Base-by-base conservation (phyloP, 2,888 invertebrate genomes). In the Leptarthrus brevirostris region DNA sequence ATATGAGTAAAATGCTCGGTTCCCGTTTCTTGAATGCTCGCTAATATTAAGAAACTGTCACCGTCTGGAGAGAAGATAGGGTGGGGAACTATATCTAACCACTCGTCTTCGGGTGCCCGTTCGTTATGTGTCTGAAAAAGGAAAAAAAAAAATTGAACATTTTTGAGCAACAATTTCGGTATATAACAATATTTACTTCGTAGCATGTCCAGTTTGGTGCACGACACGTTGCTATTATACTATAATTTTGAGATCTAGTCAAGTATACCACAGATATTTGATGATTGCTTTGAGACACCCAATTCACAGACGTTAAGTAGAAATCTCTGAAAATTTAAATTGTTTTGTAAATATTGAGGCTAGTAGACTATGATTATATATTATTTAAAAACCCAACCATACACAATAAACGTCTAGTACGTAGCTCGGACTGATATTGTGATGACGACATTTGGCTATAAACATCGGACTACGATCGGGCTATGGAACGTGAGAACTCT, bases 231-330 rank as follows among this genome's bases (percentile, higher is more conserved):
- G 95, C 92, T 80, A 97, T 90, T 76, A 96, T 90, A 79, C 95
- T 94, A 78, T 94, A 89, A 85, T 97, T 97, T 86, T 98, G 97
- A 53, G 93, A 92, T 79, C 98, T 89, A 85, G 95, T 95, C 90
- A 96, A 92, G 94, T 96, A 98, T 73, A 96, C 93, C 64, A 94
- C 92, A 66, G 93, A 91, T 78, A 97, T 89, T 83, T 93, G 91
- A 76, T 89, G 88, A 84, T 93, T 92, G 80, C 89, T 89, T 81
- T 90, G 89, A 80, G 92, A 79, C 80, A 95, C 90, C 97, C 97
- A 97, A 77, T 92, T 91, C 75, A 95, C 95, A 79, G 94, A 93
- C 83, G 95, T 95, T 83, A 97, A 87, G 87, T 97, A 97, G 87
- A 92, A 93, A 82, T 97, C 96, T 86, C 95, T 96, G 71, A 3